These are phyloP conservation scores for Chaetops frenatus DNA, from an alignment of 2,113 vertebrate genomes.

Conservation along the genomic window DNA sequence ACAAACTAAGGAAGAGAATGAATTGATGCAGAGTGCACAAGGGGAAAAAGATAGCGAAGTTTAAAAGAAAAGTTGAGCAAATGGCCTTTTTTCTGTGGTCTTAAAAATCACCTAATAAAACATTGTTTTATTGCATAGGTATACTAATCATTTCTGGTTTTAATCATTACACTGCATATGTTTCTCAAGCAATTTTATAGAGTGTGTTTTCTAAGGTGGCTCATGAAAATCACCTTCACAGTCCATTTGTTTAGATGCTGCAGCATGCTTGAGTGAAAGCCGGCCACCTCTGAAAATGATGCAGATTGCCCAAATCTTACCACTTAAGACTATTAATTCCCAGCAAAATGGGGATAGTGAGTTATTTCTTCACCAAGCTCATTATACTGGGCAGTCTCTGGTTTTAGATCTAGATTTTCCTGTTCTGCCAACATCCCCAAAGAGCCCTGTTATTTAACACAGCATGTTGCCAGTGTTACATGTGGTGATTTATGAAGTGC, in stretches of 20 bases:
- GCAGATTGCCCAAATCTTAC: background rate
- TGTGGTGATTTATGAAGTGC: background rate
- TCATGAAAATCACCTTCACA: slow-evolving; percentile 36
- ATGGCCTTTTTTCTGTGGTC: background rate
- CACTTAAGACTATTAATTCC: background rate
- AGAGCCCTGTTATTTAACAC: background rate
- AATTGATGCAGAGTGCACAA: background rate
- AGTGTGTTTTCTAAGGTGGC: background rate
- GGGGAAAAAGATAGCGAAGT: background rate
- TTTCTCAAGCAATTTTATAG: background rate
- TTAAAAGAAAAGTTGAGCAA: background rate
- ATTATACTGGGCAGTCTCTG: background rate
- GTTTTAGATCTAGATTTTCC: background rate
- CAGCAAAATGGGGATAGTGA: background rate
- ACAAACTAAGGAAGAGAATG: background rate
- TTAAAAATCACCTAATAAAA: slow-evolving; percentile 24
- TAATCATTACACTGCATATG: background rate
- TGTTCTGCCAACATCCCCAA: background rate
- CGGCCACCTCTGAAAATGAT: background rate
- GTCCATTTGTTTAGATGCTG: slow-evolving; percentile 3
- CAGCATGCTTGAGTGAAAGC: background rate
- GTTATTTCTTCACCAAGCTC: background rate
- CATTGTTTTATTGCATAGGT: background rate
- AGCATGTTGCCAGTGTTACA: background rate
- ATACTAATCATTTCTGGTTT: background rate